Conservation (phyloP, 2,888 invertebrate genomes). For the Lagria hirta region DNA sequence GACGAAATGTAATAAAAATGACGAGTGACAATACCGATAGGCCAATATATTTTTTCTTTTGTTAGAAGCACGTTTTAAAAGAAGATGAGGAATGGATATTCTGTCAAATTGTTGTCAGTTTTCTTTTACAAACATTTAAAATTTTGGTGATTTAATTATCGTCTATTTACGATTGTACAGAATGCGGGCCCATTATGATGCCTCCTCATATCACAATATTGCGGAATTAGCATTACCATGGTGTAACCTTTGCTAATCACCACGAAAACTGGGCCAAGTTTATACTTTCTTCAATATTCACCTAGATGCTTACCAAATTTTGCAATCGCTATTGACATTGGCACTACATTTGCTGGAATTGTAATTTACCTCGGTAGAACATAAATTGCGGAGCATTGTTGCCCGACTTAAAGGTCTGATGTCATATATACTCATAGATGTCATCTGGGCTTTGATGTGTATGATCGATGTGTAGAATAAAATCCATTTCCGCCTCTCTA, state of each 20-base stretch:
- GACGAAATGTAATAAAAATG: too few relatives aligned
- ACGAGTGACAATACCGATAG: too few relatives aligned
- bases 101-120: too few relatives aligned
- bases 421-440: too few relatives aligned
- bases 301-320: slow-evolving; percentile 22
- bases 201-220: slow-evolving; percentile 11
- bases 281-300: slow-evolving; percentile 33
- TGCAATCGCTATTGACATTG: slow-evolving; percentile 27
- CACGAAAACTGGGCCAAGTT: slow-evolving; percentile 31
- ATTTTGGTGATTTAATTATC: too few relatives aligned
- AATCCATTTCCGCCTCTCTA: slow-evolving; percentile 17
- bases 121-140: too few relatives aligned
- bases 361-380: slow-evolving; percentile 4
- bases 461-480: too few relatives aligned
- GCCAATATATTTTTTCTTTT: too few relatives aligned
- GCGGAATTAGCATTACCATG: slow-evolving; percentile 14
- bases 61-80: too few relatives aligned
- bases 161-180: slow-evolving; percentile 11
- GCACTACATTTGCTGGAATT: slow-evolving; percentile 20
- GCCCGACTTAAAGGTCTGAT: too few relatives aligned
- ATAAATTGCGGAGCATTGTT: slow-evolving; percentile 1
- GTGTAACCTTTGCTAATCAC: slow-evolving; percentile 10
- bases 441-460: slow-evolving; percentile 7
- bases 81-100: too few relatives aligned
- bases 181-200: slow-evolving; percentile 15